A percentile compares a stretch with the other conserved stretches of the same genome.
Evolutionary conservation across 2,797 vertebrate species (phyloP).

Genomic region (Enteromius paludinosus): DNA sequence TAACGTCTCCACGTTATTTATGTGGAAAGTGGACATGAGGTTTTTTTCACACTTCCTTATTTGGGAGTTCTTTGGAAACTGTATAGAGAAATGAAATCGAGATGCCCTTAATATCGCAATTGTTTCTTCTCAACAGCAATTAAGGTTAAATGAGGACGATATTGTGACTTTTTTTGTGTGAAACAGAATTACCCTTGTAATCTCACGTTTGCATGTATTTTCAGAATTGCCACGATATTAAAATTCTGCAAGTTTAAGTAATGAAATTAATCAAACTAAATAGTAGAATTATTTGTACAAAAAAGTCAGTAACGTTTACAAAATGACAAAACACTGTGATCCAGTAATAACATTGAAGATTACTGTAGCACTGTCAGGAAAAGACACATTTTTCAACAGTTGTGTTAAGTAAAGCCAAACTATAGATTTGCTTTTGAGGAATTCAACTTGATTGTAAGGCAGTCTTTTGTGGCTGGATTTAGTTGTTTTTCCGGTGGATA

Average conservation of each 20-base stretch:
- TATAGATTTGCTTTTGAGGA: not conserved
- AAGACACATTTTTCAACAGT: not conserved
- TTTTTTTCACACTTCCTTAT: not conserved
- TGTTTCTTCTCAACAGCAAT: not conserved
- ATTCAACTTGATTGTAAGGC: not conserved
- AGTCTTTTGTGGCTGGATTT: conserved; percentile 33
- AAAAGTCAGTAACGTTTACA: not conserved
- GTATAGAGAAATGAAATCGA: not conserved
- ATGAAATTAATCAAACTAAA: not conserved
- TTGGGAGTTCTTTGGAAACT: conserved; percentile 24
- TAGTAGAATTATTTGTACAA: too few species aligned
- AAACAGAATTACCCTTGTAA: not conserved
- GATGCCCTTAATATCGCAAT: conserved; percentile 1
- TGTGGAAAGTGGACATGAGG: not conserved
- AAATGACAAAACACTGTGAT: not conserved
- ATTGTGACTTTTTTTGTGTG: not conserved
- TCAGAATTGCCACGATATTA: not conserved
- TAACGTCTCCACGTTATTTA: not conserved
- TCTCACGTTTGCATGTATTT: not conserved
- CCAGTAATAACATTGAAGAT: not conserved
- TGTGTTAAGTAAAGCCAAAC: not conserved
- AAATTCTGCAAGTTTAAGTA: not conserved
- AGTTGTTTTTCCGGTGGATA: conserved; percentile 38
- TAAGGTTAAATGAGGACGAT: not conserved
- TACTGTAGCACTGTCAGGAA: not conserved